A percentile compares a stretch with the other conserved stretches of the same genome.
These are phyloP conservation scores for Onychorhynchus coronatus DNA, from an alignment of 2,113 vertebrate genomes.

Conservation along the genomic window DNA sequence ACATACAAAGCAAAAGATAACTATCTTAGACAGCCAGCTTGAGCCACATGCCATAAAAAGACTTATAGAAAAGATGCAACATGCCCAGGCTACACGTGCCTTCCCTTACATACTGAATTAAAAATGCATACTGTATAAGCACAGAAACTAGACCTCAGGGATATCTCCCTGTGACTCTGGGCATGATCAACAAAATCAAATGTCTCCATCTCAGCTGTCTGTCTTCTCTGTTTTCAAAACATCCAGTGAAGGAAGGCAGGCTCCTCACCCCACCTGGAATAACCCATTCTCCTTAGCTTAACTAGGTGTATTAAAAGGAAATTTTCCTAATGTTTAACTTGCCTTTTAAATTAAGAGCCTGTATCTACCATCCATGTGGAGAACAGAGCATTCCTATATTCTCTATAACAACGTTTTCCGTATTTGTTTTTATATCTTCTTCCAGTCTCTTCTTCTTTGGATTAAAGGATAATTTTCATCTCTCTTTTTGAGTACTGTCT, in stretches of 20 bases:
- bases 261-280: background rate
- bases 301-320: background rate
- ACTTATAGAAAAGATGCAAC: background rate
- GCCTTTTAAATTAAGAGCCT: background rate
- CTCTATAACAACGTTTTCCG: background rate
- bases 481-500: background rate
- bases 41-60: accelerated
- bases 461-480: background rate
- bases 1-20: background rate
- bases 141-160: background rate
- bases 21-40: background rate
- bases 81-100: background rate
- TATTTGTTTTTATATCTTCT: background rate
- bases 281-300: background rate
- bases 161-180: too few relatives aligned
- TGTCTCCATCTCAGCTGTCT: background rate
- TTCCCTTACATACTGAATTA: background rate
- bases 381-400: background rate
- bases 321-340: background rate
- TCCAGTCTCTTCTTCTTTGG: background rate
- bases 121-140: background rate
- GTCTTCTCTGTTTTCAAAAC: background rate
- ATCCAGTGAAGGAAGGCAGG: background rate
- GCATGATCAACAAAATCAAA: background rate
- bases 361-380: background rate